phyloP scores from a whole-genome alignment of 1,140 invertebrate species.

The Sesamia nonagrioides region DNA sequence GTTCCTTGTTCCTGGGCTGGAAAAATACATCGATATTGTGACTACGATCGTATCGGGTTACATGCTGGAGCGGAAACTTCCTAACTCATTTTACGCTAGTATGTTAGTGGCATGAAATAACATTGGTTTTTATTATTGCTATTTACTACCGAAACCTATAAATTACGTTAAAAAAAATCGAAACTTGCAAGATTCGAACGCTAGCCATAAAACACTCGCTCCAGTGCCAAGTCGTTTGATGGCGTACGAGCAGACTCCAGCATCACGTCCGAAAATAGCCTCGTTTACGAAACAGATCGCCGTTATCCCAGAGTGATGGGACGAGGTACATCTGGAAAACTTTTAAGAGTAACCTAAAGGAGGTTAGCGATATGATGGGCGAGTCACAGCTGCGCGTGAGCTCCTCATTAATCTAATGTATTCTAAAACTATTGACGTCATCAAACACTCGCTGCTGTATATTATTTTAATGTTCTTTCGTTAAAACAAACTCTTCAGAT shows the following conservation, averaged over 20 bases:
- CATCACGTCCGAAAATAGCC: constrained; percentile 83
- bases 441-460: constrained; percentile 14
- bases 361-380: constrained; percentile 35
- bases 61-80: not conserved
- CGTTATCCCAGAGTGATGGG: constrained; percentile 56
- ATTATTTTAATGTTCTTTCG: constrained; percentile 7
- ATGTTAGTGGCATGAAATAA: constrained; percentile 11
- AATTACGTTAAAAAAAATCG: constrained; percentile 43
- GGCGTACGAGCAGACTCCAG: constrained; percentile 76
- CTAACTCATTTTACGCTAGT: not conserved
- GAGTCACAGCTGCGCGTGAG: constrained; percentile 37
- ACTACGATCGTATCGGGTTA: not conserved
- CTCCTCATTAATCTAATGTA: constrained; percentile 33
- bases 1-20: constrained; percentile 96
- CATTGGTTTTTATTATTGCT: not conserved
- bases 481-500: constrained; percentile 31
- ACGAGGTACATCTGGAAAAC: constrained; percentile 61
- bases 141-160: constrained; percentile 16
- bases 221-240: constrained; percentile 85
- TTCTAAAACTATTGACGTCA: constrained; percentile 49
- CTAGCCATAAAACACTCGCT: constrained; percentile 79
- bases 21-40: constrained; percentile 57
- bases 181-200: constrained; percentile 73
- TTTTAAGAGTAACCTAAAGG: constrained; percentile 46
- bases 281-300: constrained; percentile 68